These are phyloP conservation scores for Macrotis lagotis DNA, from an alignment of 2,113 vertebrate genomes.

Conservation along the genomic window DNA sequence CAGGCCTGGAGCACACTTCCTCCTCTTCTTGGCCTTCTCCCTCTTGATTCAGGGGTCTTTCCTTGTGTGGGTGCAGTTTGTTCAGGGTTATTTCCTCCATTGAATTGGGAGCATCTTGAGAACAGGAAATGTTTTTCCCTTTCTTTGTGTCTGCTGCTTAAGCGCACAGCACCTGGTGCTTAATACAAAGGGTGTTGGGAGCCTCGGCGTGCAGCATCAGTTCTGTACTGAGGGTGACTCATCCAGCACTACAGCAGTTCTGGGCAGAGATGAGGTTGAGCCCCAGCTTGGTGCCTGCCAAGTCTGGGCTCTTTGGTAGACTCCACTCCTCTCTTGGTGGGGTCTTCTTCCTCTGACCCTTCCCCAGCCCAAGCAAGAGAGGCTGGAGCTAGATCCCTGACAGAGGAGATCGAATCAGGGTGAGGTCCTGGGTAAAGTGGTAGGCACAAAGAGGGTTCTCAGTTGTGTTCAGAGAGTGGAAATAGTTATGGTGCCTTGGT, in stretches of 20 bases:
- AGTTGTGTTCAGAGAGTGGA: neutral
- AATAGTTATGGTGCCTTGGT: neutral
- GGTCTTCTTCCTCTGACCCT: neutral
- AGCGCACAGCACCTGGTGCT: no score
- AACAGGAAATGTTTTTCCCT: neutral
- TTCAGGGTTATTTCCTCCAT: neutral
- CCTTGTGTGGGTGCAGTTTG: neutral
- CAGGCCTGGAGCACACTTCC: neutral
- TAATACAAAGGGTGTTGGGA: neutral
- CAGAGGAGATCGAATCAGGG: neutral
- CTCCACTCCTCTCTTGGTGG: neutral
- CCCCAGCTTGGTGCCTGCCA: neutral
- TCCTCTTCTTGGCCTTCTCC: neutral
- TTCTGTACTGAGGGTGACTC: neutral
- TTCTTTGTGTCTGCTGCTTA: neutral
- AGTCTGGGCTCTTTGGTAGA: neutral
- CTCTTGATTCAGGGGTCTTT: neutral
- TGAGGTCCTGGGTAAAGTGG: neutral
- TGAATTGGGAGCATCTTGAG: neutral
- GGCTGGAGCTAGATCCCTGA: no score
- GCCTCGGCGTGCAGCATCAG: neutral
- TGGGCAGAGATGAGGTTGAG: neutral
- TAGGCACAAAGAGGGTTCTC: conserved; percentile 14
- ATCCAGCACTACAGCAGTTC: neutral
- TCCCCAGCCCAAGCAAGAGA: neutral